Conservation (phyloP, 2,797 vertebrate species). For the Hemitrygon akajei region DNA sequence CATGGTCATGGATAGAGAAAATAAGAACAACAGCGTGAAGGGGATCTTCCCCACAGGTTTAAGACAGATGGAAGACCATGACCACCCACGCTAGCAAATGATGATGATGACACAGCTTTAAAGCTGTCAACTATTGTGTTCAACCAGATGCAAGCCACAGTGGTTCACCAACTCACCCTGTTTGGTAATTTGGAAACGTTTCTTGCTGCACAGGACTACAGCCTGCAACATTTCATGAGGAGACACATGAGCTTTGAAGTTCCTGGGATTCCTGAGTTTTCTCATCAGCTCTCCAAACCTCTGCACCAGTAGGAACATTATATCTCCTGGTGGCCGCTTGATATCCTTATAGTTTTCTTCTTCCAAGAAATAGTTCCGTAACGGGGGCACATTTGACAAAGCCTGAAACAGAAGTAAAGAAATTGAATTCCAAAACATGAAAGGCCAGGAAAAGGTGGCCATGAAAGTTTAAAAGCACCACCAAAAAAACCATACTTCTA, state of each 20-base stretch:
- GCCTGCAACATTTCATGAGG: constrained; percentile 98
- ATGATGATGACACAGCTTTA: too few species aligned
- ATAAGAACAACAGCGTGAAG: too few species aligned
- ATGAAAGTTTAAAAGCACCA: not conserved
- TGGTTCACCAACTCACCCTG: constrained; percentile 62
- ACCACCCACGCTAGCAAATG: too few species aligned
- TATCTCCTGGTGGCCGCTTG: constrained; percentile 84
- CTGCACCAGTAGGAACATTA: constrained; percentile 94
- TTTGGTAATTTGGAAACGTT: constrained; percentile 96
- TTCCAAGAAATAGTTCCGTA: constrained; percentile 91
- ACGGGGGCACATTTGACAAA: constrained; percentile 85
- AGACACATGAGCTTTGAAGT: constrained; percentile 94
- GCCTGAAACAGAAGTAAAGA: constrained; percentile 57
- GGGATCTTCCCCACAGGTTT: too few species aligned
- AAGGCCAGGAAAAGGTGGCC: rapidly evolving
- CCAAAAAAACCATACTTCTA: not conserved
- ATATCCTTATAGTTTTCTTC: constrained; percentile 86
- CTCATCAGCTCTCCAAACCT: constrained; percentile 94
- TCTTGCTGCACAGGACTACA: constrained; percentile 94
- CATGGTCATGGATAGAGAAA: too few species aligned
- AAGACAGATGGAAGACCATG: too few species aligned
- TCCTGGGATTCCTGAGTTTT: constrained; percentile 93
- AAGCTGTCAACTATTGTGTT: not conserved
- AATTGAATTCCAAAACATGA: not conserved
- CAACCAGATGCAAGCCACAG: not conserved